Base-by-base conservation (phyloP, 1,140 invertebrate genomes). In the Coptotermes formosanus region DNA sequence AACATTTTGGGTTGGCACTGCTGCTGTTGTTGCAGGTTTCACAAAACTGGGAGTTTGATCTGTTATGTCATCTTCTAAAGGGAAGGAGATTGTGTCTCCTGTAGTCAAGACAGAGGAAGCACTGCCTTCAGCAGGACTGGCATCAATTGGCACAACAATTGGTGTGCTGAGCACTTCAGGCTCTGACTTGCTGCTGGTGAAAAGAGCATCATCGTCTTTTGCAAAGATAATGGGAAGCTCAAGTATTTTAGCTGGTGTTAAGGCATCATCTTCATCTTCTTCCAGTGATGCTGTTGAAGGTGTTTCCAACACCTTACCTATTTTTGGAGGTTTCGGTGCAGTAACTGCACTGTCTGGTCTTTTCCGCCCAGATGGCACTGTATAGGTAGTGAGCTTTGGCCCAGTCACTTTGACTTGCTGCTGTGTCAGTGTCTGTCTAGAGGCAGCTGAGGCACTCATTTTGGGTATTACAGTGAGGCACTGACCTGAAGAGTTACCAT, bases 181-280 rank as follows among this genome's bases (percentile, higher is more conserved):
- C 69, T 59, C 45, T 55, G 81, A 11, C 30, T 59, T 69, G 81
- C 19, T 55, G 32, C 45, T 75, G 45, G 75, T 86, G 75, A 86
- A 86, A 32, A 90, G 89, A n/a, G 93, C 87, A 87, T 91, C 91
- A 83, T 93, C 93, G 55, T 92, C 91, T 85, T 93, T 93, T 6
- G 94, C 94, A 90, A 94, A 94, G 44, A 94, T 93, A 87, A 94
- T 94, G 11, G 94, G 94, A 88, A 94, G 92, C 87, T 94, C 93
- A 83, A 94, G 90, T 69, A 94, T 94, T 88, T 94, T 94, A 59
- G 93, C 91, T 8, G 92, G 89, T 38, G 93, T 93, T 19, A 94
- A 90, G 87, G 88, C 85, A 90, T 75, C 83, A 32, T 87, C 64
- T 55, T 55, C 52, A 25, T 82, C 88, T 19, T 88, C 86, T 43